A percentile compares a stretch with the other conserved stretches of the same genome.
Evolutionary conservation across 2,888 invertebrate genomes (phyloP).

Genomic region (Ichneumon xanthorius): DNA sequence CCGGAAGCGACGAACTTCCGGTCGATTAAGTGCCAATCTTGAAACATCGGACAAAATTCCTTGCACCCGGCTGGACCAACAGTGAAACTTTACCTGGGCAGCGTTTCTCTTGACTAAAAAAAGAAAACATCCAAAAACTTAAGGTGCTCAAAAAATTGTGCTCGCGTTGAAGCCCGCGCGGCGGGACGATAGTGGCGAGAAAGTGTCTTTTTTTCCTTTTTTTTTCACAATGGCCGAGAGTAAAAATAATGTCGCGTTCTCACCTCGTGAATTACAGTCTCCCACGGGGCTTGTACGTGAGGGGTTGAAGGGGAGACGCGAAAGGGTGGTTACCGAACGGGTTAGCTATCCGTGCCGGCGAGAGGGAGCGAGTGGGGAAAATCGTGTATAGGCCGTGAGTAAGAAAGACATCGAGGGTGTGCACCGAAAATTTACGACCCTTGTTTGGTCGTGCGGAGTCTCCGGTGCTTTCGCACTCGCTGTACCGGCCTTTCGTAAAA

Average conservation of each 20-base stretch:
- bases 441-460: conserved; percentile 72
- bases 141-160: no score
- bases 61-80: no score
- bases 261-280: conserved; percentile 74
- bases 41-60: no score
- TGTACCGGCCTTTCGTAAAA: conserved; percentile 23
- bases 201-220: neutral
- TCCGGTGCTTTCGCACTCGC: conserved; percentile 56
- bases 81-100: no score
- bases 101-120: neutral
- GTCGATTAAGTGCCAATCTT: no score
- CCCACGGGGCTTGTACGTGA: conserved; percentile 64
- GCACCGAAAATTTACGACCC: conserved; percentile 76
- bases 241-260: conserved; percentile 71
- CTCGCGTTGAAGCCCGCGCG: neutral
- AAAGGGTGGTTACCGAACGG: conserved; percentile 41
- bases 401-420: conserved; percentile 29
- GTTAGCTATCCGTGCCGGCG: conserved; percentile 30
- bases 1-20: no score
- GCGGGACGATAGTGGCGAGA: neutral
- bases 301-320: neutral
- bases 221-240: conserved; percentile 34
- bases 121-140: no score
- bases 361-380: neutral
- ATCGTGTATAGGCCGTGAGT: neutral